A percentile compares a stretch with the other conserved stretches of the same genome.
phyloP scores from a whole-genome alignment of 2,113 vertebrate genomes.

The Telmatochromis brachygnathus region DNA sequence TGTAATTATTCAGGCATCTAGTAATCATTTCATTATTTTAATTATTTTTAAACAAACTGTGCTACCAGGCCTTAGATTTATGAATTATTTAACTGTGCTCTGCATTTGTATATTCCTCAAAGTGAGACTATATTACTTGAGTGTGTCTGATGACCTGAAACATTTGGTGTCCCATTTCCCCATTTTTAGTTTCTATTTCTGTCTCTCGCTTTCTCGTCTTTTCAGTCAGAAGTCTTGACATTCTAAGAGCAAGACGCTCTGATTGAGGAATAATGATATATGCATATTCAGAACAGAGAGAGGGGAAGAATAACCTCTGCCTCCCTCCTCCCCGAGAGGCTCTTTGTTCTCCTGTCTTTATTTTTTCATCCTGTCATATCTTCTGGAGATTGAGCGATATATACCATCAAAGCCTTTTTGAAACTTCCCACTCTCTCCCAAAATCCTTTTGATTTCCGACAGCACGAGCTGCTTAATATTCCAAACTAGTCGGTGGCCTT shows the following conservation, averaged over 20 bases:
- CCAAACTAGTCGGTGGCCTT: slow-evolving; percentile 65
- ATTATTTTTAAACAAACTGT: neutral
- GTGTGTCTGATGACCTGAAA: slow-evolving; percentile 31
- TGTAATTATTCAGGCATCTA: neutral
- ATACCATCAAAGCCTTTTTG: slow-evolving; percentile 57
- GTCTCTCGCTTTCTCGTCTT: neutral
- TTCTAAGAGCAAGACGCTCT: slow-evolving; percentile 43
- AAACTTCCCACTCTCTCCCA: slow-evolving; percentile 46
- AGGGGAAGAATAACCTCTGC: slow-evolving; percentile 37
- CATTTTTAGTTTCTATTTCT: slow-evolving; percentile 17
- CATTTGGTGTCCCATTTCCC: slow-evolving; percentile 13
- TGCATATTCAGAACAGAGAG: slow-evolving; percentile 51
- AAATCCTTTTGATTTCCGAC: slow-evolving; percentile 66
- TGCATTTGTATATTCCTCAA: neutral
- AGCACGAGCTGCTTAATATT: slow-evolving; percentile 70
- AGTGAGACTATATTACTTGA: neutral
- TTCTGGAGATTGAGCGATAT: slow-evolving; percentile 54
- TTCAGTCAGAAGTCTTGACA: slow-evolving; percentile 48
- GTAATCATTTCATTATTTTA: neutral
- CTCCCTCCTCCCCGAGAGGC: slow-evolving; percentile 8
- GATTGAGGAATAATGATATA: slow-evolving; percentile 58
- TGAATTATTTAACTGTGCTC: neutral
- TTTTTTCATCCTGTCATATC: slow-evolving; percentile 56
- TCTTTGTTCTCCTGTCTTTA: slow-evolving; percentile 45
- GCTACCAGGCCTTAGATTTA: neutral